Conservation (phyloP, 2,113 vertebrate genomes). For the Aptenodytes forsteri region DNA sequence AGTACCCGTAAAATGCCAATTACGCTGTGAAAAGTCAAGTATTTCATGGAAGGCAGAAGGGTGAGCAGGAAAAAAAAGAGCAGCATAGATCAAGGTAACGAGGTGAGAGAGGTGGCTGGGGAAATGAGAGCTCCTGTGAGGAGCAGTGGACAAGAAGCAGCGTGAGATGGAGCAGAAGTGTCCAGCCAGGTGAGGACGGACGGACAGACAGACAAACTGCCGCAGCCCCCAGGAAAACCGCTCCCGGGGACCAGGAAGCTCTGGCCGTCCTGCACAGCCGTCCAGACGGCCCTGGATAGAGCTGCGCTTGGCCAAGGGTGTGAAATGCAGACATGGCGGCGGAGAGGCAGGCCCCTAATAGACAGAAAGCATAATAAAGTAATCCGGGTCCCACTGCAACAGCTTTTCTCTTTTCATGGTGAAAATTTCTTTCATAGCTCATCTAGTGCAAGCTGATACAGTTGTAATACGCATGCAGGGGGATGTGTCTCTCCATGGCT, state of each 20-base stretch:
- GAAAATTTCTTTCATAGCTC: not conserved
- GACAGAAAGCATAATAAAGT: not conserved
- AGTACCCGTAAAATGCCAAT: not conserved
- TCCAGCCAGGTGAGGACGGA: not conserved
- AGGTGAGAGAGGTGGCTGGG: not conserved
- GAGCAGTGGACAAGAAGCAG: not conserved
- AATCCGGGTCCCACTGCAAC: not conserved
- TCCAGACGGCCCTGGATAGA: not conserved
- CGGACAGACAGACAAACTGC: not conserved
- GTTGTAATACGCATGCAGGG: accelerated
- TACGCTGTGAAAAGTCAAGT: not conserved
- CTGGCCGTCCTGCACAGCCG: accelerated
- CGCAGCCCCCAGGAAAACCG: not conserved
- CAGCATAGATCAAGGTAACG: not conserved
- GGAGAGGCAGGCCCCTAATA: not conserved
- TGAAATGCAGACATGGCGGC: accelerated
- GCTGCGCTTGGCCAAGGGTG: accelerated
- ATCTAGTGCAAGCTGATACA: not conserved
- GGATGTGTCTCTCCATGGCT: accelerated
- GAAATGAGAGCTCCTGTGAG: not conserved
- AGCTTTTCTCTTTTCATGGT: not conserved
- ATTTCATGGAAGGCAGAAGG: not conserved
- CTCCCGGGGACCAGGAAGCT: accelerated
- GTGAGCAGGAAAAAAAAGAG: not conserved
- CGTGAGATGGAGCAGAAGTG: accelerated